These are phyloP conservation scores for Umimayanthus kanabou DNA, from an alignment of 92 coral and sea anemone species.

Conservation along the genomic window DNA sequence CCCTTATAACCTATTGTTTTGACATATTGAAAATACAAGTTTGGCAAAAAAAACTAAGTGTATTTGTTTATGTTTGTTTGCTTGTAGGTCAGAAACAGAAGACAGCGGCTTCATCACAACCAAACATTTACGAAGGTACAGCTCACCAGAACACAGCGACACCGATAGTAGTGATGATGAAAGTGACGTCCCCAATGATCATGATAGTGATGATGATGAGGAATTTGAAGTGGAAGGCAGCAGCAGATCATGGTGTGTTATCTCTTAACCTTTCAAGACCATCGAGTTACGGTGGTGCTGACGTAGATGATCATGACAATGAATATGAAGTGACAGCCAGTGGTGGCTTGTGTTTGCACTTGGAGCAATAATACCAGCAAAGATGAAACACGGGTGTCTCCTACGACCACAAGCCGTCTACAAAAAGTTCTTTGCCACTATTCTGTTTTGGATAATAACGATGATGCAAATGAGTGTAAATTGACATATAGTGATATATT, in stretches of 20 bases:
- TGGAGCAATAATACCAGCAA: background rate
- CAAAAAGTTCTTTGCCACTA: background rate
- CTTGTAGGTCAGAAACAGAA: constrained; percentile 70
- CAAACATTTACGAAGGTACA: constrained; percentile 91
- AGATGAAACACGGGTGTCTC: background rate
- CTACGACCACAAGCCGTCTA: background rate
- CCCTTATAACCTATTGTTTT: too few relatives aligned
- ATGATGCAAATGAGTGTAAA: background rate
- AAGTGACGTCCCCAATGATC: constrained; percentile 61
- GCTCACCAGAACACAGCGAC: constrained; percentile 73
- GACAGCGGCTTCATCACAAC: constrained; percentile 79
- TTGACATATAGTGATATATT: background rate
- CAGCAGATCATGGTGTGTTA: constrained; percentile 91
- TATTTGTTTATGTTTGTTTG: background rate
- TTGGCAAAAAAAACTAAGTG: background rate
- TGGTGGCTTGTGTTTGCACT: background rate
- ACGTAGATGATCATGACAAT: background rate
- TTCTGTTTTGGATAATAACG: background rate
- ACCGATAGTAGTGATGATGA: constrained; percentile 96
- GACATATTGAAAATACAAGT: background rate
- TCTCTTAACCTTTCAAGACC: constrained; percentile 55
- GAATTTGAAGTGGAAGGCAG: constrained; percentile 68
- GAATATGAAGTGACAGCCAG: background rate
- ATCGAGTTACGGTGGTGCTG: background rate
- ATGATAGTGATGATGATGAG: constrained; percentile 78